Percentiles rank a stretch among this genome's conserved stretches.
Conservation (phyloP, 2,888 invertebrate genomes). For the Trissonchulus latispiculum region DNA sequence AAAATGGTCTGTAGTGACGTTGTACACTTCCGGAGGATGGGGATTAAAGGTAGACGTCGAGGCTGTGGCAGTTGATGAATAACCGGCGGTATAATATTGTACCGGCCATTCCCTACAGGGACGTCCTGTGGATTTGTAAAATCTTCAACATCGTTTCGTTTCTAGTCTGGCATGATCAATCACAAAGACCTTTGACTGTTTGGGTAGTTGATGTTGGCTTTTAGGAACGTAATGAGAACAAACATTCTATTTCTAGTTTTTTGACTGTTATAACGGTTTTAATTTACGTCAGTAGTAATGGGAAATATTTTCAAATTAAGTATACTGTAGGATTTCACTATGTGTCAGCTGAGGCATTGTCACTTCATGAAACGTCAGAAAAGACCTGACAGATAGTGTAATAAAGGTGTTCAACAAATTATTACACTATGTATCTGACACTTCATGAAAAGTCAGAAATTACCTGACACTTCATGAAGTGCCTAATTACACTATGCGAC, state of each 20-base stretch:
- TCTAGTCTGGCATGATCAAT: too few species aligned
- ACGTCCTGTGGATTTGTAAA: neutral
- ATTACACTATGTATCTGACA: too few species aligned
- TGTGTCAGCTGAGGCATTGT: too few species aligned
- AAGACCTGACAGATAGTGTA: too few species aligned
- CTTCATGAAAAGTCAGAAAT: too few species aligned
- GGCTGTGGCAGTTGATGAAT: neutral
- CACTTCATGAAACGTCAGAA: too few species aligned
- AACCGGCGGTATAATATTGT: neutral
- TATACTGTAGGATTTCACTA: neutral
- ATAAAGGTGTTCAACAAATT: too few species aligned
- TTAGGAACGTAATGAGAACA: neutral
- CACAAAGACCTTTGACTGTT: too few species aligned
- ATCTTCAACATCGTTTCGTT: neutral
- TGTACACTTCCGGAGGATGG: neutral
- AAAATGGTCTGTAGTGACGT: neutral
- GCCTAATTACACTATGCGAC: too few species aligned
- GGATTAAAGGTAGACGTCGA: neutral
- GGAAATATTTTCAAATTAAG: neutral
- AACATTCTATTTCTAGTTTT: neutral
- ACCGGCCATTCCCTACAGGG: neutral
- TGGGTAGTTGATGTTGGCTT: too few species aligned
- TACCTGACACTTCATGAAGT: too few species aligned
- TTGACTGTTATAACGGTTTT: neutral
- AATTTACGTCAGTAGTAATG: neutral